phyloP scores from a whole-genome alignment of 2,888 invertebrate species.

The Opisthograptis luteolata region DNA sequence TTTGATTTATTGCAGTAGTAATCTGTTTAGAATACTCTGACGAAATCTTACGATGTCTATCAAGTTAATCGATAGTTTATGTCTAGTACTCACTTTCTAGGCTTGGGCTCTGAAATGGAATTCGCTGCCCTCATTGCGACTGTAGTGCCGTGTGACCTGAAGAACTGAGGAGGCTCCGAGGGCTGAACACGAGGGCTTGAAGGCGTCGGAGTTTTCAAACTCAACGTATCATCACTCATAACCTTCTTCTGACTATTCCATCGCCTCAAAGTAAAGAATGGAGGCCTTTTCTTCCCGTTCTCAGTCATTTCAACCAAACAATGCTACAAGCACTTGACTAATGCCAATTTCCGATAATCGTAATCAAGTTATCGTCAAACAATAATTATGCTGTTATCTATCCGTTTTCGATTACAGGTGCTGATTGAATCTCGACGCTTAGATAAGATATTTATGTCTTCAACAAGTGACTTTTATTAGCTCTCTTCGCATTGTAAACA shows the following conservation, averaged over 20 bases:
- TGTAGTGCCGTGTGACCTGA: slow-evolving; percentile 39
- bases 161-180: slow-evolving; percentile 25
- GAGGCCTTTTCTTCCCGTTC: slow-evolving; percentile 66
- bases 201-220: slow-evolving; percentile 14
- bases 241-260: slow-evolving; percentile 57
- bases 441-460: slow-evolving; percentile 29
- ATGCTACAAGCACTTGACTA: slow-evolving; percentile 34
- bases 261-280: slow-evolving; percentile 66
- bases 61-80: slow-evolving; percentile 37
- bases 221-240: slow-evolving; percentile 37
- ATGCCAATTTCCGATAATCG: slow-evolving; percentile 32
- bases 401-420: slow-evolving; percentile 19
- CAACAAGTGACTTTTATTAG: slow-evolving; percentile 16
- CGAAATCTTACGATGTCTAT: slow-evolving; percentile 27
- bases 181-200: slow-evolving; percentile 14
- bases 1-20: slow-evolving; percentile 21
- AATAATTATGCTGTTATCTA: slow-evolving; percentile 27
- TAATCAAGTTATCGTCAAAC: slow-evolving; percentile 31
- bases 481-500: slow-evolving; percentile 2
- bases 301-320: slow-evolving; percentile 63
- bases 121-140: slow-evolving; percentile 38
- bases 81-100: slow-evolving; percentile 59
- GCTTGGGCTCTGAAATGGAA: slow-evolving; percentile 50
- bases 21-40: slow-evolving; percentile 13
- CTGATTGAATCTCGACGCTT: slow-evolving; percentile 26